Evolutionary conservation across 2,797 vertebrate species (phyloP).

Genomic region (Melanotaenia parkinsoni): DNA sequence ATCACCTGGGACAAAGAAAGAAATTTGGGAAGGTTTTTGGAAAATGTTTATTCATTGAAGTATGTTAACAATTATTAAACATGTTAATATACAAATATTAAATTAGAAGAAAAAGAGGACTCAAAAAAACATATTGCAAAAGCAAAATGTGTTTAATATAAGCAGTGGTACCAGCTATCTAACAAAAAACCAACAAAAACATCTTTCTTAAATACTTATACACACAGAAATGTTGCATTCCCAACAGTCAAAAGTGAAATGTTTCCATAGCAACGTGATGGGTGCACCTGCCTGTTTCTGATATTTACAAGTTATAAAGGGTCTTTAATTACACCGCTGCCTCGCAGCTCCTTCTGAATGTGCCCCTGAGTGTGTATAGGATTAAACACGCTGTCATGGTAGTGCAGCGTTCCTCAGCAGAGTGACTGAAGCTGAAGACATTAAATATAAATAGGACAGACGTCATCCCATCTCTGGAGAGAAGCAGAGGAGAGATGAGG

Average conservation of each 20-base stretch:
- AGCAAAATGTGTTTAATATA: background rate
- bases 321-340: conserved; percentile 40
- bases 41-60: background rate
- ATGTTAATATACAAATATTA: background rate
- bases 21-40: background rate
- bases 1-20: conserved; percentile 65
- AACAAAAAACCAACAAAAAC: no score
- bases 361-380: background rate
- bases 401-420: conserved; percentile 40
- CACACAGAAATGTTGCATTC: no score
- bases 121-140: background rate
- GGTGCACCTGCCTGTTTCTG: conserved; percentile 44
- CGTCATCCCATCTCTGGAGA: conserved; percentile 65
- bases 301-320: conserved; percentile 64
- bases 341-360: background rate
- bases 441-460: conserved; percentile 75
- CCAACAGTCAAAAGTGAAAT: conserved; percentile 3
- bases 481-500: conserved; percentile 1
- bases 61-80: background rate
- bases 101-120: background rate
- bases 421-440: conserved; percentile 48
- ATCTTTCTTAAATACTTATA: no score
- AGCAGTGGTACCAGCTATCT: no score
- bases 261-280: conserved; percentile 72
- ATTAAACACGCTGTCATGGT: conserved; percentile 10